Percentiles rank a stretch among this genome's conserved stretches.
phyloP scores from a whole-genome alignment of 2,888 invertebrate species.

The Thysanoteuthis rhombus region DNA sequence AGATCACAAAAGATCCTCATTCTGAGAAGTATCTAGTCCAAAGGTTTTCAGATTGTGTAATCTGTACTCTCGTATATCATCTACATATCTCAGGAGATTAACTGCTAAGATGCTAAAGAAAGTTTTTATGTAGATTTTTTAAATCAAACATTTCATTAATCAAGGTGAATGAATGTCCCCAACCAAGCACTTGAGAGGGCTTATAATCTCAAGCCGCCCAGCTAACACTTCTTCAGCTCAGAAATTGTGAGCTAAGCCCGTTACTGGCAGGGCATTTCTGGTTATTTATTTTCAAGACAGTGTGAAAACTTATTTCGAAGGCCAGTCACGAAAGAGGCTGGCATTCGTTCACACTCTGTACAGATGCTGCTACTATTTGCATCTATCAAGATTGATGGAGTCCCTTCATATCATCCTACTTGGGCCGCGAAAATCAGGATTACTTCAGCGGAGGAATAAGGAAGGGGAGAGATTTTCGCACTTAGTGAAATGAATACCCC shows the following conservation, averaged over 20 bases:
- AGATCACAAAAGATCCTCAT: too few relatives aligned
- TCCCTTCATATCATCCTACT: background rate
- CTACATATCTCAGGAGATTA: too few relatives aligned
- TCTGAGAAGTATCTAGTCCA: too few relatives aligned
- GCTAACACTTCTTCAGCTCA: background rate
- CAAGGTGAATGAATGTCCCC: background rate
- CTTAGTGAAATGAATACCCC: background rate
- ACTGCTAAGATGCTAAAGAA: too few relatives aligned
- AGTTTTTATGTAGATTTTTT: too few relatives aligned
- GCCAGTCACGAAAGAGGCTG: background rate
- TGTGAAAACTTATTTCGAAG: background rate
- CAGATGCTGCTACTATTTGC: background rate
- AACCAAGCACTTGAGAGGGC: background rate
- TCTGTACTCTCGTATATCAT: too few relatives aligned
- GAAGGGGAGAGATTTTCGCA: background rate
- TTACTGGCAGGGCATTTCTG: background rate
- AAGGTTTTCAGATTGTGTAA: too few relatives aligned
- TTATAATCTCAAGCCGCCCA: background rate
- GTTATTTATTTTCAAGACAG: background rate
- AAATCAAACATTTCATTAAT: background rate
- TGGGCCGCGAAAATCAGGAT: background rate
- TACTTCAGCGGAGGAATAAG: background rate
- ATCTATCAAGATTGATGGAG: background rate
- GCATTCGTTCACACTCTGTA: background rate
- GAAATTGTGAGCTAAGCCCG: background rate